Conservation (phyloP, 2,797 vertebrate species). For the Sebastes melanostomus region DNA sequence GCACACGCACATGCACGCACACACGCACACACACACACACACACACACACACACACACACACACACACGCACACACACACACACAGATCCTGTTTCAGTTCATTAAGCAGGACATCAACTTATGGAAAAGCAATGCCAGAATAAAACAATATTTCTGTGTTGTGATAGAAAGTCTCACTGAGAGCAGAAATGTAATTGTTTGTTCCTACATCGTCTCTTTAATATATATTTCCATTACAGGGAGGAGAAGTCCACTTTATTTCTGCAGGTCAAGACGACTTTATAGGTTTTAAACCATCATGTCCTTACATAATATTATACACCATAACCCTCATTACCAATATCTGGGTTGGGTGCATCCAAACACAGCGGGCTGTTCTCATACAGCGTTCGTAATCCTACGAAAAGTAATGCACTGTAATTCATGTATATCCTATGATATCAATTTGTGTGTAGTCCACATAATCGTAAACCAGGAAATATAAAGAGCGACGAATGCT, state of each 20-base stretch:
- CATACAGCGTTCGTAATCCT: too few species aligned
- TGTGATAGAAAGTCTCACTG: not conserved
- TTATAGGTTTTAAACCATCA: not conserved
- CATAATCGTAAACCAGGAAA: too few species aligned
- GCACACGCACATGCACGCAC: too few species aligned
- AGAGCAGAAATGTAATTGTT: not conserved
- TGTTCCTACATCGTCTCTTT: not conserved
- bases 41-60: not conserved
- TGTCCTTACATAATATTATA: not conserved
- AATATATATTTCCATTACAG: not conserved
- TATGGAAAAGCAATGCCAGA: not conserved
- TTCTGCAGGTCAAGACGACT: not conserved
- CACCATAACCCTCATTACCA: not conserved
- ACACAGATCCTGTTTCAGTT: not conserved
- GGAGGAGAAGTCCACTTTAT: not conserved
- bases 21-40: not conserved
- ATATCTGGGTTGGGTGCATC: too few species aligned
- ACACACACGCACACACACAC: not conserved
- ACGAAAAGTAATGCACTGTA: too few species aligned
- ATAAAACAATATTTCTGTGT: not conserved
- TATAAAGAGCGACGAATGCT: too few species aligned
- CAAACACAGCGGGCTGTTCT: too few species aligned
- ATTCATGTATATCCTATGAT: too few species aligned
- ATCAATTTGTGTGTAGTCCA: too few species aligned
- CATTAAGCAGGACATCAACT: not conserved